Evolutionary conservation across 2,888 invertebrate species (phyloP).

Genomic region (Ethmia dodecea): DNA sequence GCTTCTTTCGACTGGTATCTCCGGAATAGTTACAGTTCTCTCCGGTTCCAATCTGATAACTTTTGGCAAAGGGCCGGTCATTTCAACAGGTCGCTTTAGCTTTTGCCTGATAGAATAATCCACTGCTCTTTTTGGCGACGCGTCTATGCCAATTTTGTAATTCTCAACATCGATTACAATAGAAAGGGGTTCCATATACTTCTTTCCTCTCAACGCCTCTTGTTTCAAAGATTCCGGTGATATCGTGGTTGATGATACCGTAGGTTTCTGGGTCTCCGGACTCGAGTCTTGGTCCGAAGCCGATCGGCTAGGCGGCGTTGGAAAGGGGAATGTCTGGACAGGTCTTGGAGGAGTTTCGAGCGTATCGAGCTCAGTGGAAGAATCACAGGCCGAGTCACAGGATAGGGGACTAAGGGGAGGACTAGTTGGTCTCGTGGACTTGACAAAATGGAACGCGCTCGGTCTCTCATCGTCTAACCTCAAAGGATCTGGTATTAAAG

Average conservation of each 20-base stretch:
- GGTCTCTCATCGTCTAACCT: constrained; percentile 62
- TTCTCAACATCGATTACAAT: constrained; percentile 71
- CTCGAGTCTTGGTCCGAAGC: constrained; percentile 75
- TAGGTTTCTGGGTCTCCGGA: constrained; percentile 68
- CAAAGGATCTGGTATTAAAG: constrained; percentile 76
- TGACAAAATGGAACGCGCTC: constrained; percentile 65
- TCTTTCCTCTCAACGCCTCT: constrained; percentile 49
- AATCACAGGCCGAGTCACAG: constrained; percentile 82
- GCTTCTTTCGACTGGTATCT: constrained; percentile 18
- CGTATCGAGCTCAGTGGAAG: constrained; percentile 72
- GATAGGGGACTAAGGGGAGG: constrained; percentile 85
- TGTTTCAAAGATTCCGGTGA: constrained; percentile 58
- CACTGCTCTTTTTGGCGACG: constrained; percentile 66
- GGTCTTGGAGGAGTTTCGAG: constrained; percentile 71
- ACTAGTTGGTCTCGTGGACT: constrained; percentile 70
- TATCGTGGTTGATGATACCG: constrained; percentile 75
- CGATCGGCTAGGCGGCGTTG: constrained; percentile 79
- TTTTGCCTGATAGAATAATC: constrained; percentile 66
- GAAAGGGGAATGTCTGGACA: constrained; percentile 60
- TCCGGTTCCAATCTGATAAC: constrained; percentile 41
- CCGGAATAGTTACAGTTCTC: constrained; percentile 22
- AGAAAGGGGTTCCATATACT: constrained; percentile 64
- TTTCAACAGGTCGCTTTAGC: constrained; percentile 50
- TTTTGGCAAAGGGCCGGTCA: constrained; percentile 49
- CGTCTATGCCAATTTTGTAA: constrained; percentile 67